Conservation (phyloP, 2,797 vertebrate species). For the Siniperca undulata region DNA sequence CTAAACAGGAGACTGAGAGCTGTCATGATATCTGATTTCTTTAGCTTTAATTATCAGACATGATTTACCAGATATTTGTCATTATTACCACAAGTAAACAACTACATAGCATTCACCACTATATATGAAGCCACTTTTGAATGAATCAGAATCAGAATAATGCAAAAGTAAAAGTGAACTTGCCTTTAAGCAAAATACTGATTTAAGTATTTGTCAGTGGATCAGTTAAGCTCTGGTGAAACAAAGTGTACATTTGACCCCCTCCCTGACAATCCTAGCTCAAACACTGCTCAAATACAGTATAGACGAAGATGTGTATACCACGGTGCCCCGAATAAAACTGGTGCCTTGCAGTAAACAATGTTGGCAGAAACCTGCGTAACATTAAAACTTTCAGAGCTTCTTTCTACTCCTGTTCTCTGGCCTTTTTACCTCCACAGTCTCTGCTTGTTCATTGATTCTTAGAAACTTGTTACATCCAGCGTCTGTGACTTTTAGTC, state of each 20-base stretch:
- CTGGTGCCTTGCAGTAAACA: slow-evolving; percentile 13
- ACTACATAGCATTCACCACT: too few species aligned
- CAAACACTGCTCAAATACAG: slow-evolving; percentile 9
- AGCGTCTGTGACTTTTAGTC: slow-evolving; percentile 23
- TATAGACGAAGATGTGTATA: neutral
- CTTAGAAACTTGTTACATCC: slow-evolving; percentile 38
- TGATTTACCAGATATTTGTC: too few species aligned
- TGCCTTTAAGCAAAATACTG: neutral
- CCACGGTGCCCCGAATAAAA: neutral
- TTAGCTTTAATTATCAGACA: too few species aligned
- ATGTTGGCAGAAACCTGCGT: slow-evolving; percentile 24
- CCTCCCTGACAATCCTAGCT: slow-evolving; percentile 4
- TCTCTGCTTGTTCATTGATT: slow-evolving; percentile 43
- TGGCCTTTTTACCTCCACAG: slow-evolving; percentile 36
- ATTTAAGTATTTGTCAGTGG: neutral
- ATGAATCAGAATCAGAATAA: neutral
- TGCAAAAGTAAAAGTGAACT: neutral
- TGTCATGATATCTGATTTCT: neutral
- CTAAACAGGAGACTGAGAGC: neutral
- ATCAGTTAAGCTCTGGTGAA: neutral
- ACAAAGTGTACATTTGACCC: neutral
- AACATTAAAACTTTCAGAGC: slow-evolving; percentile 36
- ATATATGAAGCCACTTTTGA: neutral
- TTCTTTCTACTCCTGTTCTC: slow-evolving; percentile 11
- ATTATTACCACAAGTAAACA: too few species aligned